A percentile compares a stretch with the other conserved stretches of the same genome.
These are phyloP conservation scores for Seira ritae DNA, from an alignment of 2,888 invertebrate genomes.

Conservation along the genomic window DNA sequence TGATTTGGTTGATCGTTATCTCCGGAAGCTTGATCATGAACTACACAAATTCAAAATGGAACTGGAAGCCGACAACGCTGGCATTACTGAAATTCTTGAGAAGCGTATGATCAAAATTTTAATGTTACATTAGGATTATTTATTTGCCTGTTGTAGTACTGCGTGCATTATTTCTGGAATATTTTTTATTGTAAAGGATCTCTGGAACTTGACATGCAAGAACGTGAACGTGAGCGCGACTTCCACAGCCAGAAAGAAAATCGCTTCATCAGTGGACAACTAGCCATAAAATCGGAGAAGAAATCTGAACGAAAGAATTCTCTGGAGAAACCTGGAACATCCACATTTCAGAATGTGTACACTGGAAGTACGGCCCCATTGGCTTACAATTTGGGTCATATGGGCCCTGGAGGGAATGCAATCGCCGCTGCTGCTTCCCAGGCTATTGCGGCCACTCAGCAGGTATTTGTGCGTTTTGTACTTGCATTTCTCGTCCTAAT, in stretches of 20 bases:
- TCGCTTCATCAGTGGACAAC: constrained; percentile 68
- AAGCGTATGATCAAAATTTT: constrained; percentile 49
- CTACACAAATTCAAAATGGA: constrained; percentile 99
- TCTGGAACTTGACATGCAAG: constrained; percentile 87
- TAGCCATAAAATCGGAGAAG: constrained; percentile 69
- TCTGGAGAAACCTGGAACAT: constrained; percentile 65
- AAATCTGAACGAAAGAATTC: constrained; percentile 72
- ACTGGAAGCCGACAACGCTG: constrained; percentile 98
- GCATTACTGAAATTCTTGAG: constrained; percentile 96
- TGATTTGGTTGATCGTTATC: constrained; percentile 94
- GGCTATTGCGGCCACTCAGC: constrained; percentile 96
- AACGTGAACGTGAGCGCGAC: constrained; percentile 75
- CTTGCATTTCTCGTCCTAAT: background rate
- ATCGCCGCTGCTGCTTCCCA: constrained; percentile 96
- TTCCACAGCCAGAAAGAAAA: constrained; percentile 89
- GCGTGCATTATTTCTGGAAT: background rate
- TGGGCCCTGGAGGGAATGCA: constrained; percentile 90
- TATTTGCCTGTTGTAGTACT: background rate
- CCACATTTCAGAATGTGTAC: constrained; percentile 30
- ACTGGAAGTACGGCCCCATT: constrained; percentile 61
- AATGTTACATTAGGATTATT: background rate
- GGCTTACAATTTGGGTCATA: constrained; percentile 82
- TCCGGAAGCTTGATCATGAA: constrained; percentile 91
- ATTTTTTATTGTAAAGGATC: constrained; percentile 79
- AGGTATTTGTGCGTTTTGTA: constrained; percentile 78